A percentile compares a stretch with the other conserved stretches of the same genome.
Evolutionary conservation across 92 coral and sea anemone genomes (phyloP).

Genomic region (Desmophyllum pertusum): DNA sequence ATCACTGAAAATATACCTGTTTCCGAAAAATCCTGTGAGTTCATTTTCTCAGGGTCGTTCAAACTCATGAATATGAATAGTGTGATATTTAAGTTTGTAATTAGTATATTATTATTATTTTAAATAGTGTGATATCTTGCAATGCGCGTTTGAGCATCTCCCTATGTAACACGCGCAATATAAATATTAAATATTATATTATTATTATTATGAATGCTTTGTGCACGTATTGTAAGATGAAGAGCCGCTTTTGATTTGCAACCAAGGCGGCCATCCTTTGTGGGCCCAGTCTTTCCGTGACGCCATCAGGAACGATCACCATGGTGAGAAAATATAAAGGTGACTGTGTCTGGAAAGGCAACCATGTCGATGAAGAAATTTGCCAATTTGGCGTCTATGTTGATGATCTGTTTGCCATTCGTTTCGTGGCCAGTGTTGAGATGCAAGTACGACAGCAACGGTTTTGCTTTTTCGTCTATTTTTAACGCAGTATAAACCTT

Average conservation of each 20-base stretch:
- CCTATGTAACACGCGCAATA: too few relatives aligned
- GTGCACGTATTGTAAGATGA: slow-evolving; percentile 74
- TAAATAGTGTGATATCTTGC: too few relatives aligned
- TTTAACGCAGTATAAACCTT: slow-evolving; percentile 22
- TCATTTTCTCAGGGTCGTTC: slow-evolving; percentile 44
- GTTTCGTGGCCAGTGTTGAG: slow-evolving; percentile 73
- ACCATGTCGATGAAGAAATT: slow-evolving; percentile 51
- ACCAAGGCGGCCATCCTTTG: slow-evolving; percentile 71
- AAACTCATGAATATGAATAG: too few relatives aligned
- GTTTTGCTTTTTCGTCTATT: slow-evolving; percentile 31
- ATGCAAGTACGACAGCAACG: slow-evolving; percentile 61
- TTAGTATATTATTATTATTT: too few relatives aligned
- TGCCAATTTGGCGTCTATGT: slow-evolving; percentile 66
- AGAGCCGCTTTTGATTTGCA: slow-evolving; percentile 71
- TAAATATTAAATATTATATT: too few relatives aligned
- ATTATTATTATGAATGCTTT: too few relatives aligned
- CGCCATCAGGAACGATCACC: slow-evolving; percentile 67
- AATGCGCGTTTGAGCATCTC: too few relatives aligned
- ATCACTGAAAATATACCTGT: slow-evolving; percentile 69
- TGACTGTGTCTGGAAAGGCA: not conserved
- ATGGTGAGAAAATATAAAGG: not conserved
- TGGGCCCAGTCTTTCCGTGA: slow-evolving; percentile 62
- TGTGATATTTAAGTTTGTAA: too few relatives aligned
- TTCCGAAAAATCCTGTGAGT: slow-evolving; percentile 47
- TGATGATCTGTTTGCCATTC: slow-evolving; percentile 62